Percentiles rank a stretch among this genome's conserved stretches.
Evolutionary conservation across 2,113 vertebrate genomes (phyloP).

Genomic region (Struthio camelus): DNA sequence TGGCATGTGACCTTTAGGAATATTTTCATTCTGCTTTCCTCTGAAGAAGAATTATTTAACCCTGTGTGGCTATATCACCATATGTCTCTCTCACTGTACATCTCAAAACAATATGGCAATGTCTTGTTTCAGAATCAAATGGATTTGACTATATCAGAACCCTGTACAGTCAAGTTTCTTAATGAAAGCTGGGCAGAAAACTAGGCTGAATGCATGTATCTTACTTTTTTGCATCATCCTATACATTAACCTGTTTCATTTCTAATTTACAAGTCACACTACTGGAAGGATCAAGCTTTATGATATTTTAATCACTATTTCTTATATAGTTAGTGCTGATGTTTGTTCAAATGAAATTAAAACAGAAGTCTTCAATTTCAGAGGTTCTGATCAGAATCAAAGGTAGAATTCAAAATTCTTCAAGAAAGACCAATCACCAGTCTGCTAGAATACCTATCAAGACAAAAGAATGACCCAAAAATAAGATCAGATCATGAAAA

Average conservation of each 20-base stretch:
- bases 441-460: background rate
- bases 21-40: conserved; percentile 71
- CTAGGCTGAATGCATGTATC: background rate
- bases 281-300: background rate
- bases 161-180: background rate
- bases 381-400: background rate
- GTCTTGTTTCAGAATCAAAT: background rate
- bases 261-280: background rate
- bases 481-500: conserved; percentile 35
- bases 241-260: background rate
- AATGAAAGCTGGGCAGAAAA: background rate
- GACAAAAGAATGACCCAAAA: background rate
- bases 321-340: background rate
- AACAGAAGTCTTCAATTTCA: background rate
- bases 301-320: background rate
- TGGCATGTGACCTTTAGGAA: conserved; percentile 77
- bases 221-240: background rate
- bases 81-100: background rate
- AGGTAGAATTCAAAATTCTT: background rate
- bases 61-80: conserved; percentile 2
- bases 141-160: background rate
- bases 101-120: background rate
- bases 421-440: background rate
- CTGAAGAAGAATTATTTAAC: conserved; percentile 68
- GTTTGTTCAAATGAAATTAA: background rate